Percentiles rank a stretch among this genome's conserved stretches.
Conservation (phyloP, 1,140 invertebrate genomes). For the Lasaia peninsularis region DNA sequence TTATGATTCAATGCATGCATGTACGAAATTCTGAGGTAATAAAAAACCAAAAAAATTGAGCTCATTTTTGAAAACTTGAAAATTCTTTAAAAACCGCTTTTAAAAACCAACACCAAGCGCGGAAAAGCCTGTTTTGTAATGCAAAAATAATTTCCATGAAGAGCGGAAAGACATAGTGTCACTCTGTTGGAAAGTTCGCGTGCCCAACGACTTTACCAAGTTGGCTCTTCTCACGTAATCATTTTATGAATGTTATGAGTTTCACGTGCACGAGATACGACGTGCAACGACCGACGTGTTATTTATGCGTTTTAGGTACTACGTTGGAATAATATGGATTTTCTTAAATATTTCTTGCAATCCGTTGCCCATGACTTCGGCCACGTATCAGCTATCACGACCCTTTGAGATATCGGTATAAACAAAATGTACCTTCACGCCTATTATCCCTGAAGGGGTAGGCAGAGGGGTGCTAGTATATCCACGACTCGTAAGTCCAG, state of each 20-base stretch:
- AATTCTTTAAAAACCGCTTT: neutral
- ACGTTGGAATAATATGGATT: conserved; percentile 17
- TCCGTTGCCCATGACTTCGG: too few species aligned
- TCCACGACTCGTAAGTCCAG: too few species aligned
- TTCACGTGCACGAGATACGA: conserved; percentile 50
- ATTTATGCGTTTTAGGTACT: conserved; percentile 37
- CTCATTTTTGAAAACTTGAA: neutral
- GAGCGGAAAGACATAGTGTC: conserved; percentile 4
- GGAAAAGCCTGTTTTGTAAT: neutral
- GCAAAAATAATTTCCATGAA: conserved; percentile 4
- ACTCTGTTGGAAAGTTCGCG: conserved; percentile 7
- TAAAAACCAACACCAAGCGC: neutral
- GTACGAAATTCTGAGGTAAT: too few species aligned
- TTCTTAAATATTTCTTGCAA: neutral
- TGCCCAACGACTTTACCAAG: conserved; percentile 12
- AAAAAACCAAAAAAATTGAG: neutral
- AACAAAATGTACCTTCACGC: too few species aligned
- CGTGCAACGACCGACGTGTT: conserved; percentile 39
- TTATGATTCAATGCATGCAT: too few species aligned
- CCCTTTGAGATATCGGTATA: too few species aligned
- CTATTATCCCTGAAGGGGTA: too few species aligned
- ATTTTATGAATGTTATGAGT: conserved; percentile 64
- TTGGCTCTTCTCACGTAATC: conserved; percentile 57
- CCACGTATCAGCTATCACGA: too few species aligned
- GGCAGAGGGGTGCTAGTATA: too few species aligned